A percentile compares a stretch with the other conserved stretches of the same genome.
Evolutionary conservation across 2,797 vertebrate genomes (phyloP).

Genomic region (Cossypha polioptera): DNA sequence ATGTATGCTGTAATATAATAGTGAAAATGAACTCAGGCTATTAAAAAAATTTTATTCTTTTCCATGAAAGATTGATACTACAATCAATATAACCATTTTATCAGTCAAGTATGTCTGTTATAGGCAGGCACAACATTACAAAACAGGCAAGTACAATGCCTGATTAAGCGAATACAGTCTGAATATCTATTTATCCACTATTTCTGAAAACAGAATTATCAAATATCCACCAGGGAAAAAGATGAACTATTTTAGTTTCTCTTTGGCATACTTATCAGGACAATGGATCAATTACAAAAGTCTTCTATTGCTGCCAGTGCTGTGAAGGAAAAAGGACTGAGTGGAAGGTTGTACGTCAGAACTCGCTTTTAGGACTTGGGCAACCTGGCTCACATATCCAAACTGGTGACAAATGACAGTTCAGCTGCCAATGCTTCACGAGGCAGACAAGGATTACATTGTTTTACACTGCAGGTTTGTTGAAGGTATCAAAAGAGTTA

Average conservation of each 20-base stretch:
- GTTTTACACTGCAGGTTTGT: constrained; percentile 1
- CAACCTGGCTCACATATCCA: not conserved
- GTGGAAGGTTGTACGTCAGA: not conserved
- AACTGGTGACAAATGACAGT: not conserved
- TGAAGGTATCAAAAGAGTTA: constrained; percentile 53
- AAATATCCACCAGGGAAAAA: constrained; percentile 48
- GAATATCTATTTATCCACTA: constrained; percentile 50
- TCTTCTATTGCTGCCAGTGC: constrained; percentile 46
- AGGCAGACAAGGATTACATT: constrained; percentile 24
- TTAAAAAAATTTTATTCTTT: constrained; percentile 52
- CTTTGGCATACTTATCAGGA: constrained; percentile 67
- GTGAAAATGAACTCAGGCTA: not conserved
- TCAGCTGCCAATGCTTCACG: constrained; percentile 12
- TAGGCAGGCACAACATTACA: constrained; percentile 64
- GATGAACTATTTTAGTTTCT: constrained; percentile 41
- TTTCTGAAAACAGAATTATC: constrained; percentile 48
- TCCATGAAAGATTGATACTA: constrained; percentile 53
- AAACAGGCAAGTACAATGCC: constrained; percentile 58
- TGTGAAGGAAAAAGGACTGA: not conserved
- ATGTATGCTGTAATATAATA: not conserved
- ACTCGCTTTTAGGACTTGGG: not conserved
- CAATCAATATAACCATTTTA: constrained; percentile 55
- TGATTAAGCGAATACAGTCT: not conserved
- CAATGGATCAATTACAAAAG: constrained; percentile 21
- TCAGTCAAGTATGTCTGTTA: constrained; percentile 66